phyloP scores from a whole-genome alignment of 2,888 invertebrate species.

The Drosophila fungiperda region DNA sequence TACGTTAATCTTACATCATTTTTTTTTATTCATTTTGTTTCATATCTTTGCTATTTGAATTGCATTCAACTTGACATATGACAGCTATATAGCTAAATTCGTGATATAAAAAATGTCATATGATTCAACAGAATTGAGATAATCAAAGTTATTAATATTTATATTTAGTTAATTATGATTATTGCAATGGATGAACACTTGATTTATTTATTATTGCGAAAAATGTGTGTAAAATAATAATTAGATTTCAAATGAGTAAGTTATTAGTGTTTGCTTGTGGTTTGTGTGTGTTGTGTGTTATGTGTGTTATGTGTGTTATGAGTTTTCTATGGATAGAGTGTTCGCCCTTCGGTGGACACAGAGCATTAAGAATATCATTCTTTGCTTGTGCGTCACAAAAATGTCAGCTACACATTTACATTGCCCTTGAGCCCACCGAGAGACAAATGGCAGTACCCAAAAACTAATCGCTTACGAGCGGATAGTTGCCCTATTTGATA shows the following conservation, averaged over 20 bases:
- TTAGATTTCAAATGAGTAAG: constrained; percentile 1
- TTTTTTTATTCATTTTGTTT: not conserved
- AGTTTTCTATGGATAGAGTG: constrained; percentile 28
- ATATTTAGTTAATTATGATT: not conserved
- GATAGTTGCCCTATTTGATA: constrained; percentile 51
- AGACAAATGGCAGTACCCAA: constrained; percentile 36
- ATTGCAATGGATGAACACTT: not conserved
- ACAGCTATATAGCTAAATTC: constrained; percentile 13
- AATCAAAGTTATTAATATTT: constrained; percentile 2
- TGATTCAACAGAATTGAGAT: constrained; percentile 21
- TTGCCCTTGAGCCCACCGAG: constrained; percentile 49
- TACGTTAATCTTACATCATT: not conserved
- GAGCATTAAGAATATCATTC: constrained; percentile 40
- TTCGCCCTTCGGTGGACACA: constrained; percentile 48
- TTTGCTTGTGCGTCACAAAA: constrained; percentile 60
- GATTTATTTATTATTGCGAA: constrained; percentile 1
- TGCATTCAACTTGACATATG: constrained; percentile 11
- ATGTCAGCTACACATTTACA: constrained; percentile 45
- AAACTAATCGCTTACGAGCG: constrained; percentile 48
- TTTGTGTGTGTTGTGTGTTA: constrained; percentile 1
- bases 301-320: not conserved
- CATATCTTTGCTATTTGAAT: constrained; percentile 3
- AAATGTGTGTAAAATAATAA: not conserved
- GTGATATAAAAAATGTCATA: constrained; percentile 6
- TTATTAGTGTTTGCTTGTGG: constrained; percentile 4